Base-by-base conservation (phyloP, 2,797 vertebrate species). In the Coendou prehensilis region DNA sequence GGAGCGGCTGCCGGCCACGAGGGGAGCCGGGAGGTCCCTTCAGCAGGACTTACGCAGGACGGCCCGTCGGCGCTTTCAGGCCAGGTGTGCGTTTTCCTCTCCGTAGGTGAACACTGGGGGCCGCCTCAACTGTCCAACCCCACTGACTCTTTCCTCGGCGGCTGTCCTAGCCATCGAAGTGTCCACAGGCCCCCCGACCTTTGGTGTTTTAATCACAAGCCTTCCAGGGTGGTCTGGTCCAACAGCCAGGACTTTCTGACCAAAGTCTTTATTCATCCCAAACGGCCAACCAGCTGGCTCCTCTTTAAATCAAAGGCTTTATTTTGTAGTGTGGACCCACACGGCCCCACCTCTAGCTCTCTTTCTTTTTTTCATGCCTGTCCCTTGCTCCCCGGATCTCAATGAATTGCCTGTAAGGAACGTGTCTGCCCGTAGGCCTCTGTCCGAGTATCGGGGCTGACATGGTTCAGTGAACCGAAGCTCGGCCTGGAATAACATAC, bases 211-310 rank as follows among this genome's bases (percentile, higher is more conserved):
- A n/a, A 56, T 85, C 64, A 57, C 86, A 63, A n/a, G 69, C 50
- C 86, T 71, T 61, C 54, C 75, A 3, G 83, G 91, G 63, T 79
- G 92, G 88, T 79, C 97, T 87, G 57, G 17, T 11, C 26, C 41
- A 9, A 61, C 89, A 50, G 63, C 84, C 64, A 67, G 81, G 73
- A 47, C 54, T 50, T 89, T 28, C 94, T 78, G 69, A 37, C 30
- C 18, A 26, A 73, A 56, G 63, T 18, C 79, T 47, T 63, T 10
- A 56, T 28, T 87, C 30, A 47, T 76, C 84, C 33, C 89, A 33
- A 67, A 18, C 3, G 54, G 75, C 78, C 89, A 23, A 41, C 61
- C 91, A 91, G 69, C 85, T 56, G 87, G 52, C 50, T 45, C 64
- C 4, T 87, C 80, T 93, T 83, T 57, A 57, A 94, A 71, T 37